Base-by-base conservation (phyloP, 2,797 vertebrate genomes). In the Knipowitschia caucasica region DNA sequence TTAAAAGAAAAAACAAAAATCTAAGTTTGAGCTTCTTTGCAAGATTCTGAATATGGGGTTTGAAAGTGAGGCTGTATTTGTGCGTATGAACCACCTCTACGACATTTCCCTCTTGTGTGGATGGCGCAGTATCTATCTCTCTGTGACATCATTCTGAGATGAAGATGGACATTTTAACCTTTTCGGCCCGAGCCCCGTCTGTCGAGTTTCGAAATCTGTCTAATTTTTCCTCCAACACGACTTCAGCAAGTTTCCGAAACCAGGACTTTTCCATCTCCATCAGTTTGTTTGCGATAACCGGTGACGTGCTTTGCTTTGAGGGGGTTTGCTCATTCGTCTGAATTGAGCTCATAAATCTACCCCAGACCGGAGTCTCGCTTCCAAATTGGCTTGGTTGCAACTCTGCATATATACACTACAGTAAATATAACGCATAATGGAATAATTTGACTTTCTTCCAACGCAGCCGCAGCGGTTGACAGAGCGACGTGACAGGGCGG, bases 381-480 rank as follows among this genome's bases (percentile, higher is more conserved):
- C 17, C 5, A 62, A 67, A 67, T 33, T 1, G 21, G 31, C 46
- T 47, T 47, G 24, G 46, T 53, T 7, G 30, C 63, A 30, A 42
- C 45, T 59, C 44, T n/a, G n/a, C 17, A 62, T 44, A 21, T 62
- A 62, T 53, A 29, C 36, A 35, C 49, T 36, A 49, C 50, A 69
- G 76, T 64, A 76, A 70, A 80, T 74, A 61, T 53, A 52, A 80
- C 81, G 69, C 77, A 77, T 72, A 69, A 77, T 79, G 42, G 47
- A 82, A 73, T 70, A 5, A 71, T 67, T 67, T 59, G 3, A 56
- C 60, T 68, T 69, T 59, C 36, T 65, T 58, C 42, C 15, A 5
- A 70, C 62, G 64, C 60, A 44, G 38, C 58, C 43, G 40, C 17
- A 59, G 49, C 50, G 53, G 42, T 2, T 20, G 56, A 78, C 56